Evolutionary conservation across 2,888 invertebrate species (phyloP).

Genomic region (Nezara viridula): DNA sequence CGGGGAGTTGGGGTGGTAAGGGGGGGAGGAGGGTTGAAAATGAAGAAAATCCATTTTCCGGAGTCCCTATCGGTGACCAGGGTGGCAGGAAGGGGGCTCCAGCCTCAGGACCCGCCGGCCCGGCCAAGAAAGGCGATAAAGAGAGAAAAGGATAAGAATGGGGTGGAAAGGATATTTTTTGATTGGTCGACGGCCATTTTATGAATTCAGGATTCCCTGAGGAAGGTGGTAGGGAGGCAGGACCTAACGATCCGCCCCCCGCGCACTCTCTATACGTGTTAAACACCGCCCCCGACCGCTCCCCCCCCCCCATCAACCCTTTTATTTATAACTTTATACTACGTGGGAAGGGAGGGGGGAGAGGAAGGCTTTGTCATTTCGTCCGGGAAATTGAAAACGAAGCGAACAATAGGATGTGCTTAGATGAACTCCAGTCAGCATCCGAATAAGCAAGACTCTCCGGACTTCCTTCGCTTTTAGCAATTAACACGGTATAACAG

Average conservation of each 20-base stretch:
- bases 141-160: slow-evolving; percentile 60
- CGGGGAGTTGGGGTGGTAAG: background rate
- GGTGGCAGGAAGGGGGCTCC: background rate
- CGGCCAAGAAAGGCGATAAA: slow-evolving; percentile 59
- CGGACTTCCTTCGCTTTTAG: too few species aligned
- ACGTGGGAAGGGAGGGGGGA: background rate
- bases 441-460: background rate
- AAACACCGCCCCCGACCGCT: slow-evolving; percentile 57
- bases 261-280: slow-evolving; percentile 60
- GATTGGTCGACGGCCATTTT: slow-evolving; percentile 65
- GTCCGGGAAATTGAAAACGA: slow-evolving; percentile 33
- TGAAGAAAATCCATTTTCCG: slow-evolving; percentile 34
- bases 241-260: slow-evolving; percentile 58
- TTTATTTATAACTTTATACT: slow-evolving; percentile 61
- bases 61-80: background rate
- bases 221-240: slow-evolving; percentile 15
- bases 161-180: slow-evolving; percentile 63
- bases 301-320: slow-evolving; percentile 43
- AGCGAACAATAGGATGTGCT: slow-evolving; percentile 25
- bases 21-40: background rate
- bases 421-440: background rate
- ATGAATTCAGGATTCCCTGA: slow-evolving; percentile 64
- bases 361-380: slow-evolving; percentile 4
- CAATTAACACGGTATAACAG: too few species aligned
- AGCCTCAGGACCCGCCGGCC: background rate